phyloP scores from a whole-genome alignment of 2,888 invertebrate species.

The Oxycera nigricornis region DNA sequence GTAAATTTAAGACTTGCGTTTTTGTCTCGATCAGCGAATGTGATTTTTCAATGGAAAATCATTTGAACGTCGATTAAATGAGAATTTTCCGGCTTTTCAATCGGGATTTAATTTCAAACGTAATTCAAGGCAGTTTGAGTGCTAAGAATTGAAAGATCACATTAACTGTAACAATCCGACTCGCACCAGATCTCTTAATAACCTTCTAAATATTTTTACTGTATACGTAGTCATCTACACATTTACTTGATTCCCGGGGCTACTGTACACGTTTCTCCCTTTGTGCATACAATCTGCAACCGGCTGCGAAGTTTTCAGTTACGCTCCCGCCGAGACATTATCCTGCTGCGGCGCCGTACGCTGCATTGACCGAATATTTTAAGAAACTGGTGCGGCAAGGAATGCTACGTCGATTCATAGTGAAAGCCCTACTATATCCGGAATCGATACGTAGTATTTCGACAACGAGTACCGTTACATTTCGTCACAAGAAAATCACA shows the following conservation, averaged over 20 bases:
- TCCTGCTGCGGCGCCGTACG: conserved; percentile 79
- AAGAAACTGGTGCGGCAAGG: conserved; percentile 76
- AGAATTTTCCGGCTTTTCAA: not conserved
- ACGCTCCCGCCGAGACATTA: conserved; percentile 77
- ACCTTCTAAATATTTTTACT: conserved; percentile 29
- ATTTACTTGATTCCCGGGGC: conserved; percentile 65
- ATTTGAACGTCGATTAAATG: not conserved
- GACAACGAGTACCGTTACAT: conserved; percentile 64
- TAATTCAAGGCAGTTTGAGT: not conserved
- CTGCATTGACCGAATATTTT: conserved; percentile 78
- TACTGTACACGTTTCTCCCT: conserved; percentile 66
- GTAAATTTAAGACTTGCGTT: too few species aligned
- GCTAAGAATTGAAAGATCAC: not conserved
- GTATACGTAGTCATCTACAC: conserved; percentile 48
- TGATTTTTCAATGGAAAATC: not conserved
- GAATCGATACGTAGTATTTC: conserved; percentile 67
- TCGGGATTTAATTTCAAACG: too few species aligned
- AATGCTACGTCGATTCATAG: conserved; percentile 72
- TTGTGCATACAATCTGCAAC: conserved; percentile 59
- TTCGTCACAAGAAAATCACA: conserved; percentile 63
- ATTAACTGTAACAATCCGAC: not conserved
- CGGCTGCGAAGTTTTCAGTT: conserved; percentile 62
- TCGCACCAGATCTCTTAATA: not conserved
- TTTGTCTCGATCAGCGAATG: too few species aligned
- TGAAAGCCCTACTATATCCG: conserved; percentile 77